These are phyloP conservation scores for Listronotus oregonensis DNA, from an alignment of 1,140 invertebrate species.

Conservation along the genomic window DNA sequence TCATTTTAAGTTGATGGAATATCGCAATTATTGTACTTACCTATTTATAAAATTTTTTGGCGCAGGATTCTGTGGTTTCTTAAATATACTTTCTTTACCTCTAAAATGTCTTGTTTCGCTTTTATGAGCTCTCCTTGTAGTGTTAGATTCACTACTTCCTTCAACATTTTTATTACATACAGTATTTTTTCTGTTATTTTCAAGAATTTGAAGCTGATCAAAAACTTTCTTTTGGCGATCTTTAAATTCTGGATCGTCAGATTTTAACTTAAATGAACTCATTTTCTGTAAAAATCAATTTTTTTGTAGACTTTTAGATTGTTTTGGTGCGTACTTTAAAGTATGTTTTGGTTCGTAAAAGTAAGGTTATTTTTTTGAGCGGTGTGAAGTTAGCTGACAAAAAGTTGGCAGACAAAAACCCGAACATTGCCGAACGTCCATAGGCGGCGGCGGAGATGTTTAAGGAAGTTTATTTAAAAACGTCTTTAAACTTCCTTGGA, in stretches of 20 bases:
- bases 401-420: no score
- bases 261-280: constrained; percentile 34
- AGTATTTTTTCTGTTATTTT: constrained; percentile 50
- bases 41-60: constrained; percentile 49
- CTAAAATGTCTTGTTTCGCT: constrained; percentile 64
- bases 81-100: constrained; percentile 78
- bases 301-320: no score
- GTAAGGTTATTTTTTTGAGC: no score
- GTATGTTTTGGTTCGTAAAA: no score
- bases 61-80: constrained; percentile 66
- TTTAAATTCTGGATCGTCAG: constrained; percentile 39
- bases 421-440: no score
- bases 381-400: no score
- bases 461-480: no score
- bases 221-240: constrained; percentile 56
- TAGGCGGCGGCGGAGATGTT: no score
- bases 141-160: constrained; percentile 53
- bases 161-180: constrained; percentile 28
- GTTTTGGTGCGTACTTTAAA: no score
- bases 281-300: constrained; percentile 1
- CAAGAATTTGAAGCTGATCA: constrained; percentile 51
- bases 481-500: no score
- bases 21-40: no score
- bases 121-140: constrained; percentile 41
- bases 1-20: no score